These are phyloP conservation scores for Semaprochilodus insignis DNA, from an alignment of 2,797 vertebrate genomes.

Conservation along the genomic window DNA sequence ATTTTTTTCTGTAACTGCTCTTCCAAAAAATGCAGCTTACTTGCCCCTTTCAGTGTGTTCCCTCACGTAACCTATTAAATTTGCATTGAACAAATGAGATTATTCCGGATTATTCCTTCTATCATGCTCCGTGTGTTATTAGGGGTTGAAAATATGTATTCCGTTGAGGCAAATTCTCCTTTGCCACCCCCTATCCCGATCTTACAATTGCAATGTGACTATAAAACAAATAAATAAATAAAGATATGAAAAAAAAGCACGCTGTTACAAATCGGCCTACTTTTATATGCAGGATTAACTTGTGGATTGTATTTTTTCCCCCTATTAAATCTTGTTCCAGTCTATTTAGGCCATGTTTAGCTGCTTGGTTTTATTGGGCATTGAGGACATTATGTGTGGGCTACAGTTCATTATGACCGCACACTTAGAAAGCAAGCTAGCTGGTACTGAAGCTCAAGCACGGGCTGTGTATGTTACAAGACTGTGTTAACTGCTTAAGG, in stretches of 20 bases:
- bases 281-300: slow-evolving; percentile 29
- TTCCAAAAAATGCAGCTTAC: not conserved
- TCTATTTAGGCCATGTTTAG: slow-evolving; percentile 15
- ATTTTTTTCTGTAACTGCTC: not conserved
- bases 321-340: slow-evolving; percentile 21
- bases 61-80: slow-evolving; percentile 21
- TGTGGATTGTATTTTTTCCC: not conserved
- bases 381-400: slow-evolving; percentile 26
- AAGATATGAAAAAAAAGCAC: not conserved
- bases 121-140: not conserved
- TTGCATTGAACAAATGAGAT: slow-evolving; percentile 32
- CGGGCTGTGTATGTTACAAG: not conserved
- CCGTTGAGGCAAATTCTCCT: not conserved
- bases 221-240: not conserved
- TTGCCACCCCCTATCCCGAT: not conserved
- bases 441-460: slow-evolving; percentile 14
- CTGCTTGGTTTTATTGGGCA: slow-evolving; percentile 28
- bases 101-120: slow-evolving; percentile 20
- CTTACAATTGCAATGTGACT: not conserved
- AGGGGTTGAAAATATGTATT: not conserved
- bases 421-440: slow-evolving; percentile 22
- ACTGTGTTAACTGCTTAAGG: slow-evolving; percentile 28
- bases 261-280: slow-evolving; percentile 23
- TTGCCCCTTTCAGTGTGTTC: not conserved
- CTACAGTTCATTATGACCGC: slow-evolving; percentile 4